Percentiles rank a stretch among this genome's conserved stretches.
Conservation (phyloP, 1,140 invertebrate species). For the Glomeris maerens region DNA sequence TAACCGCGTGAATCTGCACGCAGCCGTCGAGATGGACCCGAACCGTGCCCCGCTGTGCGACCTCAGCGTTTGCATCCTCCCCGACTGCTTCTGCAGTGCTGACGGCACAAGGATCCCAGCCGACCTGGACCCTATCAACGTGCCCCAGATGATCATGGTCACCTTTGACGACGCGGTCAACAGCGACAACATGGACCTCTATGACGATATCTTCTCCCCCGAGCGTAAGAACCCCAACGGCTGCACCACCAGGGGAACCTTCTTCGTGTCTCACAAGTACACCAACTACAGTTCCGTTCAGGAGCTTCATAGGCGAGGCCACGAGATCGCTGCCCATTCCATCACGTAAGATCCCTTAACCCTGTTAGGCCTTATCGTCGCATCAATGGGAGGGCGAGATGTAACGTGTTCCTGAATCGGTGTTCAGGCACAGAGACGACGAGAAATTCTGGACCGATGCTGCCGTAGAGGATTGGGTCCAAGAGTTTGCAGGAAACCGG, state of each 20-base stretch:
- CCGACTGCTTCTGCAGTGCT: conserved; percentile 85
- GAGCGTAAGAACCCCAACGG: conserved; percentile 77
- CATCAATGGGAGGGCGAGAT: too few relatives aligned
- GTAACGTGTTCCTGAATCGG: too few relatives aligned
- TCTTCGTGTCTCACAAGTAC: conserved; percentile 92
- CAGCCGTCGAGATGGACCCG: conserved; percentile 72
- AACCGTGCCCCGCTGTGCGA: conserved; percentile 82
- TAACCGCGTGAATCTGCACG: too few relatives aligned
- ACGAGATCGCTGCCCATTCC: conserved; percentile 87
- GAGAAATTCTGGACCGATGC: conserved; percentile 56
- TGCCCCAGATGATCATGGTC: conserved; percentile 87
- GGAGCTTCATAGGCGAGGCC: conserved; percentile 76
- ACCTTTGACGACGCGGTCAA: conserved; percentile 92
- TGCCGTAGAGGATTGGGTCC: conserved; percentile 78
- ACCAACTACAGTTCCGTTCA: conserved; percentile 86
- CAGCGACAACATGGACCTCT: conserved; percentile 80
- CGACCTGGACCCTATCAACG: conserved; percentile 51
- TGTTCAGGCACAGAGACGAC: conserved; percentile 21
- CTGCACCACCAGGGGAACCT: conserved; percentile 79
- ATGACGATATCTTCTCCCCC: conserved; percentile 70
- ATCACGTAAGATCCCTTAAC: conserved; percentile 48
- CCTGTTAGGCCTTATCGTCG: too few relatives aligned
- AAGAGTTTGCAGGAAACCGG: conserved; percentile 87
- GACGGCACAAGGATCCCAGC: conserved; percentile 81
- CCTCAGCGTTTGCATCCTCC: conserved; percentile 66